phyloP scores from a whole-genome alignment of 1,140 invertebrate species.

The Bombyx mori region ASM3026992v2 NC_085116.1:1948501-1949000 shows the following conservation, averaged over 20 bases:
- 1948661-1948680: not conserved
- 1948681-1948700: slow-evolving; percentile 34
- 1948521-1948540: slow-evolving; percentile 47
- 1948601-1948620: slow-evolving; percentile 63
- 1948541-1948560: slow-evolving; percentile 54
- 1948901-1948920: too few relatives aligned
- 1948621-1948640: slow-evolving; percentile 44
- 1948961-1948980: too few relatives aligned
- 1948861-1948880: too few relatives aligned
- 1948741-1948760: slow-evolving; percentile 60
- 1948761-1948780: slow-evolving; percentile 69
- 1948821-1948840: too few relatives aligned
- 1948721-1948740: slow-evolving; percentile 42
- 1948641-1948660: slow-evolving; percentile 11
- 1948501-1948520: slow-evolving; percentile 51
- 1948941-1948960: too few relatives aligned
- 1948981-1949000: too few relatives aligned
- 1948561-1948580: slow-evolving; percentile 58
- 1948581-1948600: slow-evolving; percentile 53
- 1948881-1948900: too few relatives aligned
- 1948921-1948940: too few relatives aligned
- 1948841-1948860: too few relatives aligned
- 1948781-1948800: slow-evolving; percentile 18
- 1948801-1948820: too few relatives aligned
- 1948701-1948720: slow-evolving; percentile 43